Conservation (phyloP, 2,797 vertebrate species). For the Tarsius wallacei region DNA sequence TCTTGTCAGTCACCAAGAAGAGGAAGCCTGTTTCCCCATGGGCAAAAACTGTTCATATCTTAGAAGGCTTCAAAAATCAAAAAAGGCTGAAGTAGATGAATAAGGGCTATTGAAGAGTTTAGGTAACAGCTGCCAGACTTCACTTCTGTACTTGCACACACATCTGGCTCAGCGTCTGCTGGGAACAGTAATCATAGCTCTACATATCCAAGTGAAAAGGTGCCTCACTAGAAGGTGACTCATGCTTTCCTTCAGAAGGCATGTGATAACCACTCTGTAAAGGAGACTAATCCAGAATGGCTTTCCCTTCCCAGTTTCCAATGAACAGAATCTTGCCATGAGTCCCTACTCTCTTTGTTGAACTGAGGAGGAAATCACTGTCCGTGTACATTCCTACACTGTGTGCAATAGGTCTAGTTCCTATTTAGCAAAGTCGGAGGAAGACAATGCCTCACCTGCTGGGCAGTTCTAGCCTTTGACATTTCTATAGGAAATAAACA, state of each 20-base stretch:
- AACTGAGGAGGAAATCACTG: constrained; percentile 50
- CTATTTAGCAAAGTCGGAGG: background rate
- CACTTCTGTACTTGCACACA: constrained; percentile 89
- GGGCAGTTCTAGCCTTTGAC: background rate
- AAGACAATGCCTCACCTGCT: background rate
- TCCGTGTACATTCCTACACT: background rate
- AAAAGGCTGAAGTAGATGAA: constrained; percentile 65
- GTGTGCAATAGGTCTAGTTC: background rate
- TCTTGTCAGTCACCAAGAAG: constrained; percentile 85
- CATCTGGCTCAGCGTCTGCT: constrained; percentile 88
- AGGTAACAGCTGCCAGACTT: constrained; percentile 90
- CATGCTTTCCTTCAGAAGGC: background rate
- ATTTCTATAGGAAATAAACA: constrained; percentile 5
- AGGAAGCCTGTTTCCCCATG: constrained; percentile 56
- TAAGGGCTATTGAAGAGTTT: constrained; percentile 62
- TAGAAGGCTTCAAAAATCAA: constrained; percentile 76
- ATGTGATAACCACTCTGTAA: background rate
- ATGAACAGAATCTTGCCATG: background rate
- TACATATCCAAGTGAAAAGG: background rate
- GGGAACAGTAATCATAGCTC: background rate
- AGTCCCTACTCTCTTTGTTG: background rate
- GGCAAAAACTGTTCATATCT: constrained; percentile 73
- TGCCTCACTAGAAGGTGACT: background rate
- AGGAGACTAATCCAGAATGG: background rate
- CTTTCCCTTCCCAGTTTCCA: background rate